These are phyloP conservation scores for Agrilus planipennis DNA, from an alignment of 1,140 invertebrate species.

Conservation along the genomic window DNA sequence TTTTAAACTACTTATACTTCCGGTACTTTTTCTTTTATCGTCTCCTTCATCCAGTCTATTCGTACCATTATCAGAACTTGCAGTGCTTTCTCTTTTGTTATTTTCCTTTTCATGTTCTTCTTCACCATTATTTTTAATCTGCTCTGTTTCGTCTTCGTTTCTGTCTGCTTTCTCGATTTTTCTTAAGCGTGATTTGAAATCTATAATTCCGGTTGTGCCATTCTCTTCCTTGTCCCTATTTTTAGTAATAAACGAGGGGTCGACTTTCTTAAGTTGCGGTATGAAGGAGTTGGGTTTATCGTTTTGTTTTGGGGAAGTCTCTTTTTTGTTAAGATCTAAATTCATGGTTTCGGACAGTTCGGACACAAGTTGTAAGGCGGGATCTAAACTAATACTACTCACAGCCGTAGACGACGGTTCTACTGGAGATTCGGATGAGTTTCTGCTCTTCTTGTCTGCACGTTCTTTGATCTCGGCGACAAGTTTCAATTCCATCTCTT, in stretches of 20 bases:
- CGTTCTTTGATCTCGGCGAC: conserved; percentile 71
- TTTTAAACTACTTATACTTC: conserved; percentile 84
- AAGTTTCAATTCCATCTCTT: conserved; percentile 70
- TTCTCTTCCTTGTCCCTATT: conserved; percentile 20
- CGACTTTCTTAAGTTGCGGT: conserved; percentile 28
- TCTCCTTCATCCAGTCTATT: conserved; percentile 50
- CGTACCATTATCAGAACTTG: conserved; percentile 30
- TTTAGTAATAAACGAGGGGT: conserved; percentile 21
- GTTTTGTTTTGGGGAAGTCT: conserved; percentile 4
- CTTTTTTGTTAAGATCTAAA: conserved; percentile 23
- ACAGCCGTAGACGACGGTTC: conserved; percentile 24
- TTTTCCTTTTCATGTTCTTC: conserved; percentile 33
- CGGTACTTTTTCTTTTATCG: conserved; percentile 81
- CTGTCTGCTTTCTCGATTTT: conserved; percentile 54
- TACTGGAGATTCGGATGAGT: conserved; percentile 38
- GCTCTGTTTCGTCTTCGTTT: conserved; percentile 33
- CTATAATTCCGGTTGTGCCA: conserved; percentile 46
- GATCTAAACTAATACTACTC: conserved; percentile 42
- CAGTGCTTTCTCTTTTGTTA: conserved; percentile 32
- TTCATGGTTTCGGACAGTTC: conserved; percentile 55
- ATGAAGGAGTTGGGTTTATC: conserved; percentile 13
- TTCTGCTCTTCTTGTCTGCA: conserved; percentile 50
- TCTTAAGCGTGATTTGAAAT: conserved; percentile 72
- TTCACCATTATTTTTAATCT: conserved; percentile 24
- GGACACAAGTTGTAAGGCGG: conserved; percentile 64